phyloP scores from a whole-genome alignment of 2,797 vertebrate genomes.

The Pseudomugil gertrudae region DNA sequence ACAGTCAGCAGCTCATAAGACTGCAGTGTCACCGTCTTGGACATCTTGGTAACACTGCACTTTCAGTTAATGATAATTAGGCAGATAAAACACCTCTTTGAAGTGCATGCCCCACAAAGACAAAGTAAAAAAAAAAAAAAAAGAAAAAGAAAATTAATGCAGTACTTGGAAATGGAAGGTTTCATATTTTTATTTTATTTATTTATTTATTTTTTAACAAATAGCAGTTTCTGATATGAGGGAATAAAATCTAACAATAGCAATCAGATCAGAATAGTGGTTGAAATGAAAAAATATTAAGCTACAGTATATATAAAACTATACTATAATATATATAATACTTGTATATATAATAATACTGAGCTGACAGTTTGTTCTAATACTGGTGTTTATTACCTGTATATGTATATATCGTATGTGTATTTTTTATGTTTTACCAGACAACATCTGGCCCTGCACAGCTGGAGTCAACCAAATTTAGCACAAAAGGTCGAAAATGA shows the following conservation, averaged over 20 bases:
- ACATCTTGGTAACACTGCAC: conserved; percentile 69
- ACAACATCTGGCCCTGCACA: conserved; percentile 8
- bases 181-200: no score
- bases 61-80: conserved; percentile 68
- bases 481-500: no score
- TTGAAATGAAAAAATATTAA: neutral
- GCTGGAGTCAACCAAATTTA: neutral
- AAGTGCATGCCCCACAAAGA: conserved; percentile 13
- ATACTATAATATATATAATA: no score
- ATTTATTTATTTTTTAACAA: neutral
- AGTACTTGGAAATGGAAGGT: neutral
- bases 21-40: conserved; percentile 78
- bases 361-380: conserved; percentile 19
- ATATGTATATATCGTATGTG: conserved; percentile 6
- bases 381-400: neutral
- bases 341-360: neutral
- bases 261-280: neutral
- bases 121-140: neutral
- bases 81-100: conserved; percentile 54
- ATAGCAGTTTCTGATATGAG: neutral
- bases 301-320: no score
- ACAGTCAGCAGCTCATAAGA: conserved; percentile 72
- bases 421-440: conserved; percentile 3
- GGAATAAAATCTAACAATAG: neutral
- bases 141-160: conserved; percentile 1